These are phyloP conservation scores for Cryptocephalus moraei DNA, from an alignment of 2,888 invertebrate species.

Conservation along the genomic window DNA sequence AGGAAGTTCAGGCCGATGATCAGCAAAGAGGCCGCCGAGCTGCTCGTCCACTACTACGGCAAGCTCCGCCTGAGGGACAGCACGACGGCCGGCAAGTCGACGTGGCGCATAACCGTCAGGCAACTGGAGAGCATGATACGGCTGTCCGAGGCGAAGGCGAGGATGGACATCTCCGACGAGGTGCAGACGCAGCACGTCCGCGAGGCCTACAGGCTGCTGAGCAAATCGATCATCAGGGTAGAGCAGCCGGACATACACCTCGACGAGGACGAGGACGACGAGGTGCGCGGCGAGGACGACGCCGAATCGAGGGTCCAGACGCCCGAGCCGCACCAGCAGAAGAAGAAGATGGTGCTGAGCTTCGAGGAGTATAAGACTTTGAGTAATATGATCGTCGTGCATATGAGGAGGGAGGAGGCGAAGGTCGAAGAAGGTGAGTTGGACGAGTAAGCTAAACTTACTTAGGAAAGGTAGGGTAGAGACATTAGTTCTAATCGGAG, in stretches of 20 bases:
- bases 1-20: conserved; percentile 88
- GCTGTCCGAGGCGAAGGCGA: conserved; percentile 91
- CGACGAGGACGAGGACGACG: conserved; percentile 61
- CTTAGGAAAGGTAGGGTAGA: no score
- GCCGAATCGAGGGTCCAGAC: conserved; percentile 26
- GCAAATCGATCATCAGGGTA: conserved; percentile 93
- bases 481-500: no score
- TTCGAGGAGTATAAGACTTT: conserved; percentile 91
- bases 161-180: conserved; percentile 88
- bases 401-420: conserved; percentile 78
- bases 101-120: conserved; percentile 95
- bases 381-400: conserved; percentile 82
- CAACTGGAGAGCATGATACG: conserved; percentile 94
- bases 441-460: neutral
- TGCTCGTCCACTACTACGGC: conserved; percentile 77
- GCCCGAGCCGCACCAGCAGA: conserved; percentile 29
- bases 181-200: conserved; percentile 81
- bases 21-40: conserved; percentile 68
- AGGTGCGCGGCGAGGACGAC: conserved; percentile 34
- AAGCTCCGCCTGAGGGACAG: conserved; percentile 78
- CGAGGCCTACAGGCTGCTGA: conserved; percentile 79
- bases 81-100: conserved; percentile 46
- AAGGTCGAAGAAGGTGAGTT: conserved; percentile 51
- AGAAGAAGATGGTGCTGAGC: conserved; percentile 70
- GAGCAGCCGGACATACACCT: conserved; percentile 96